Evolutionary conservation across 2,888 invertebrate species (phyloP), one percentile per base, ranked within the genome.

Genomic region (Loripinus fragilis): DNA sequence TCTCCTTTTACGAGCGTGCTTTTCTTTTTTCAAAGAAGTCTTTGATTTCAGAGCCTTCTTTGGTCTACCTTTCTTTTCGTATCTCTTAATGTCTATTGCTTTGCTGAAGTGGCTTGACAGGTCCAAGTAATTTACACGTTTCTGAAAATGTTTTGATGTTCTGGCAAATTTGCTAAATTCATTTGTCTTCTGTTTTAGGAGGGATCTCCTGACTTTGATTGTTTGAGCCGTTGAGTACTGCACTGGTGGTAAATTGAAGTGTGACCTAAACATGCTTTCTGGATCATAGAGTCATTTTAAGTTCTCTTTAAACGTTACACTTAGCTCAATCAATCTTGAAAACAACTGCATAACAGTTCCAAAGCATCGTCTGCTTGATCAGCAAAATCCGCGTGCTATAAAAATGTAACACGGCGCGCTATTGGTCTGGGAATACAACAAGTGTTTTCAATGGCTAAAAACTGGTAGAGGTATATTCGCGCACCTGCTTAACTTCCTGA

Each of bases 281-380:
- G 45, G 17, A 20, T 15, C 45, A 20, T 8, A 38, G 12, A 12
- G 38, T 8, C 5, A 38, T 8, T 38, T 8, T 38, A 38, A 38
- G 12, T 8, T 38, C 7, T 38, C 7, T 38, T 38, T 38, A 38
- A 38, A 38, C 38, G 12, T 38, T n/a, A 12, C 38, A 38, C 12
- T 38, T 38, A 38, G 38, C 12, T 38, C 5, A 38, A 38, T 8
- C 38, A 8, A 8, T 38, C 38, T 38, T 5, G n/a, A n/a, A n/a
- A n/a, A n/a, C n/a, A n/a, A n/a, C n/a, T 38, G 38, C 38, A n/a
- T 38, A 12, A 38, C 38, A 20, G 45, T 3, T 20, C 45, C 15
- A 33, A 60, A 60, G 33, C 60, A 60, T 60, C 60, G 60, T 60
- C 60, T 60, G 60, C 60, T 60, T 60, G 5, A 28, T 12, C 60